These are phyloP conservation scores for Microtus ochrogaster DNA, from an alignment of 2,113 vertebrate species.

Conservation along the genomic window DNA sequence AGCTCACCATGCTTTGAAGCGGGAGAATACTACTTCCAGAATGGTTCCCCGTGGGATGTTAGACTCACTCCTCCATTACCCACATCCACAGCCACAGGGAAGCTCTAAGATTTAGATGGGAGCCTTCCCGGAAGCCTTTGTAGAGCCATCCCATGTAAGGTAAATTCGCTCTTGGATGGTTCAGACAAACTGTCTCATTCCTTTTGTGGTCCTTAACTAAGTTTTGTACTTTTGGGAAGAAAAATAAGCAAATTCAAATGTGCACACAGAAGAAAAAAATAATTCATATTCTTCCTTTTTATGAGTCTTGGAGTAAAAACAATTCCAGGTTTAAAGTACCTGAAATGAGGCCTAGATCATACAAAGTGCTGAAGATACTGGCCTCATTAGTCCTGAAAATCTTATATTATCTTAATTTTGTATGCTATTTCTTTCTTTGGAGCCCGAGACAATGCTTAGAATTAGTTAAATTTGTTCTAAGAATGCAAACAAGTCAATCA, in stretches of 20 bases:
- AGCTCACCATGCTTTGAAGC: slow-evolving; percentile 1
- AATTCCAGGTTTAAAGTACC: not conserved
- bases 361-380: not conserved
- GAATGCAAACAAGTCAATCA: not conserved
- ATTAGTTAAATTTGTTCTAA: not conserved
- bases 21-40: not conserved
- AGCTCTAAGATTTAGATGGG: not conserved
- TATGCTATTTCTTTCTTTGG: not conserved
- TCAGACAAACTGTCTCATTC: not conserved
- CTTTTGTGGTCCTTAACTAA: not conserved
- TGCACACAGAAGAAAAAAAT: slow-evolving; percentile 30
- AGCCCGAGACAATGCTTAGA: not conserved
- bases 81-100: not conserved
- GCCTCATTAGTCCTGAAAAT: not conserved
- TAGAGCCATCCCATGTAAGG: not conserved
- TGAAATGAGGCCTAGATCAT: not conserved
- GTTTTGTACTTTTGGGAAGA: not conserved
- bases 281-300: not conserved
- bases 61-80: not conserved
- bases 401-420: slow-evolving; percentile 5
- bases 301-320: not conserved
- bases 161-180: not conserved
- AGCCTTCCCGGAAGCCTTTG: not conserved
- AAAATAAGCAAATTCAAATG: not conserved
- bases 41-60: no score